These are phyloP conservation scores for Lethenteron reissneri DNA, from an alignment of 2,113 vertebrate species.

Conservation along the genomic window DNA sequence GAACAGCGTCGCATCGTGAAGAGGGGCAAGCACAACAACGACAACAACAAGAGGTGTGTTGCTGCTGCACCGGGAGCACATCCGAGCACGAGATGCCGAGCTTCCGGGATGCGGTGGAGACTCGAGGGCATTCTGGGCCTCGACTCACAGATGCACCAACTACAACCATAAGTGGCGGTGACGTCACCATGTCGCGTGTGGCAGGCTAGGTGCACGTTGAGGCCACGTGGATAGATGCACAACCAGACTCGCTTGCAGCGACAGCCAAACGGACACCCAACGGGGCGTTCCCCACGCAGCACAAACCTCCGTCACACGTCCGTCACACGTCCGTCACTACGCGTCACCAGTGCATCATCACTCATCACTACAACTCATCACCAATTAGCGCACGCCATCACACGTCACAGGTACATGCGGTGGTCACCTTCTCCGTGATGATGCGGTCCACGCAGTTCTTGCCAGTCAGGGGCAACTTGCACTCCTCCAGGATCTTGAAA, in stretches of 20 bases:
- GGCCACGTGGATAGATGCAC: too few species aligned
- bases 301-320: constrained; percentile 11
- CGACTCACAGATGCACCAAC: too few species aligned
- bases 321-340: background rate
- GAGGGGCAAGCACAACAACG: background rate
- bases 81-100: background rate
- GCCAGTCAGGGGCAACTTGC: constrained; percentile 65
- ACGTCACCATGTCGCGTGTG: too few species aligned
- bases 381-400: background rate
- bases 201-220: too few species aligned
- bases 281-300: constrained; percentile 18
- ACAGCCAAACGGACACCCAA: constrained; percentile 22
- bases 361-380: constrained; percentile 7
- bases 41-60: background rate
- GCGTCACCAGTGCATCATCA: background rate
- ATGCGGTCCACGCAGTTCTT: constrained; percentile 82
- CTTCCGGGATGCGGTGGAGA: background rate
- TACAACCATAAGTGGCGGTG: too few species aligned
- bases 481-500: constrained; percentile 84
- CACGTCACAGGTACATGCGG: constrained; percentile 10
- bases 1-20: background rate
- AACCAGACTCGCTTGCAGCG: constrained; percentile 9
- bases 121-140: background rate
- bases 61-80: background rate
- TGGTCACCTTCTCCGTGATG: constrained; percentile 81